Base-by-base conservation (phyloP, 1,140 invertebrate species). In the Lordiphosa mommai region DNA sequence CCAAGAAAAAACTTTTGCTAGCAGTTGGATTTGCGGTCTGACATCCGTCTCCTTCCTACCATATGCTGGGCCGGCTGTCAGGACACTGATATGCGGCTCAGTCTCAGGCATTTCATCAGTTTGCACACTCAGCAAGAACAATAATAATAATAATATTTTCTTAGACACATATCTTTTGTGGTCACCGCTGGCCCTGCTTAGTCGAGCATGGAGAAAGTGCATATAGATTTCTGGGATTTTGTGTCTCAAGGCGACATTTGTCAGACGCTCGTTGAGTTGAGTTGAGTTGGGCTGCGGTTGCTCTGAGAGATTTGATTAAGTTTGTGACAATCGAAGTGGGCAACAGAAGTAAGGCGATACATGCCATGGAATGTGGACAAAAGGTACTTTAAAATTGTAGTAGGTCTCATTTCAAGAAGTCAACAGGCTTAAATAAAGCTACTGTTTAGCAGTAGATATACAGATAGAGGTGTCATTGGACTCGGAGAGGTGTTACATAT, bases 121-220 rank as follows among this genome's bases (percentile, higher is more conserved):
- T 74, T 71, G 73, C 76, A 71, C 41, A 71, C 66, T 74, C 76
- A 76, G 71, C 71, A 82, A 84, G 67, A 80, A 80, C 71, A 82
- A 84, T 71, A 80, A 80, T 80, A 82, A 17, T 41, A 80, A 82
- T 71, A 80, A 80, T 80, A 80, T 80, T 80, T 60, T 80, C 76
- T 74, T 67, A 80, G 66, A 63, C 57, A 76, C 71, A 82, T 82
- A 74, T 49, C 7, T 27, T 52, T 23, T 80, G 76, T 60, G 76
- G 76, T 82, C 58, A 61, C 52, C 64, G 38, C 46, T 23, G 43
- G 23, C 20, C 20, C 29, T 46, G 53, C 41, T 38, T 64, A 46
- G 32, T 40, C 37, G 40, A 53, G 66, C 60, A 43, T 65, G 38
- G 49, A 53, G 30, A 29, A 57, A 67, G 33, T 66, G 71, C 71